Percentiles rank a stretch among this genome's conserved stretches.
Conservation (phyloP, 2,797 vertebrate species). For the Sphenodon punctatus region DNA sequence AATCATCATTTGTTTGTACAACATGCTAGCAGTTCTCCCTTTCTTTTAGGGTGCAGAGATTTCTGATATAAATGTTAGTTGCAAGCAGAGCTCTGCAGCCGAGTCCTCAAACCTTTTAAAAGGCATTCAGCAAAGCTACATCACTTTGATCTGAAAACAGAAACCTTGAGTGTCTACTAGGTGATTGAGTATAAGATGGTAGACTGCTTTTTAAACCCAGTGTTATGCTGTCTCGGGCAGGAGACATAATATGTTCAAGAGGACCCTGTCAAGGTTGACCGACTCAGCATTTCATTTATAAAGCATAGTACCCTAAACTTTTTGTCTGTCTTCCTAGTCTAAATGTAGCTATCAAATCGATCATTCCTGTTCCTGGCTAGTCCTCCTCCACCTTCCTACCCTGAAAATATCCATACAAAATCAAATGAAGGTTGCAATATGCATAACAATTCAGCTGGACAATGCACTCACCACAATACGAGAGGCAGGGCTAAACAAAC, state of each 20-base stretch:
- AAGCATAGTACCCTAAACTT: not conserved
- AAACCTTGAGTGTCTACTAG: not conserved
- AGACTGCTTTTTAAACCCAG: conserved; percentile 31
- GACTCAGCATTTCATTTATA: conserved; percentile 4
- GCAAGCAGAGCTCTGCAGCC: not conserved
- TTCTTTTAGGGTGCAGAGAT: accelerated
- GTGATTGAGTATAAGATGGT: conserved; percentile 28
- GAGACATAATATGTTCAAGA: conserved; percentile 10
- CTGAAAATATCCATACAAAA: too few species aligned
- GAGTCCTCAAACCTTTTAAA: not conserved
- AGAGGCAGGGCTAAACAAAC: too few species aligned
- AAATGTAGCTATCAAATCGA: not conserved
- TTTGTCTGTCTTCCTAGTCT: not conserved
- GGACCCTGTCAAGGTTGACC: not conserved
- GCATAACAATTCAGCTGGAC: too few species aligned
- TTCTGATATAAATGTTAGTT: conserved; percentile 21
- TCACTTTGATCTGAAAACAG: conserved; percentile 27
- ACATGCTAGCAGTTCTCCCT: conserved; percentile 2
- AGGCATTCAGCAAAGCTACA: conserved; percentile 33
- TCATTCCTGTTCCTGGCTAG: not conserved
- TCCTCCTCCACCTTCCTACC: not conserved
- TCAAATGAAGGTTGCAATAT: too few species aligned
- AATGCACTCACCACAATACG: too few species aligned
- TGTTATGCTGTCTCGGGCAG: conserved; percentile 11
- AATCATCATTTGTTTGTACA: not conserved